Evolutionary conservation across 2,888 invertebrate genomes (phyloP).

Genomic region (Laspeyria flexula): DNA sequence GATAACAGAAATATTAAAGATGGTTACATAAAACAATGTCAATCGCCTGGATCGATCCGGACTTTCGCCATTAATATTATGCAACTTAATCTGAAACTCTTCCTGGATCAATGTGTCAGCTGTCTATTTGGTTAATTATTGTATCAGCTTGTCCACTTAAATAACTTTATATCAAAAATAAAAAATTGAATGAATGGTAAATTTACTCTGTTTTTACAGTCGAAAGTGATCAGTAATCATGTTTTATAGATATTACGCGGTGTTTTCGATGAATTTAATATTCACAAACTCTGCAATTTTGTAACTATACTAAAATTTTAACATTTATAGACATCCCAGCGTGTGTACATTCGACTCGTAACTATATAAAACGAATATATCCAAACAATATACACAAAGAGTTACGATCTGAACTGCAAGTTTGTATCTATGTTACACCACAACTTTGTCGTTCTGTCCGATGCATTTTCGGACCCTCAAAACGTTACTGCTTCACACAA

Average conservation of each 20-base stretch:
- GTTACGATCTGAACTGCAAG: constrained; percentile 62
- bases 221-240: too few relatives aligned
- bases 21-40: too few relatives aligned
- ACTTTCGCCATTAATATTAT: too few relatives aligned
- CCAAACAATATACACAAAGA: constrained; percentile 57
- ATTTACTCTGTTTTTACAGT: too few relatives aligned
- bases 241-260: neutral
- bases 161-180: too few relatives aligned
- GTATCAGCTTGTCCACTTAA: too few relatives aligned
- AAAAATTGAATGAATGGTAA: too few relatives aligned
- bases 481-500: constrained; percentile 17
- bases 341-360: constrained; percentile 43
- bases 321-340: constrained; percentile 20
- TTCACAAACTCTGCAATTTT: constrained; percentile 7
- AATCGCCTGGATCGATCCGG: too few relatives aligned
- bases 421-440: constrained; percentile 63
- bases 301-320: constrained; percentile 12
- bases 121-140: too few relatives aligned
- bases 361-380: constrained; percentile 43
- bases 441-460: constrained; percentile 62
- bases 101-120: too few relatives aligned
- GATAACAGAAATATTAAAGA: too few relatives aligned
- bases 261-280: neutral
- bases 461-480: constrained; percentile 54
- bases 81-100: too few relatives aligned